Percentiles rank a stretch among this genome's conserved stretches.
phyloP scores from a whole-genome alignment of 1,140 invertebrate genomes.

The Ceratoteleas bidentatus region DNA sequence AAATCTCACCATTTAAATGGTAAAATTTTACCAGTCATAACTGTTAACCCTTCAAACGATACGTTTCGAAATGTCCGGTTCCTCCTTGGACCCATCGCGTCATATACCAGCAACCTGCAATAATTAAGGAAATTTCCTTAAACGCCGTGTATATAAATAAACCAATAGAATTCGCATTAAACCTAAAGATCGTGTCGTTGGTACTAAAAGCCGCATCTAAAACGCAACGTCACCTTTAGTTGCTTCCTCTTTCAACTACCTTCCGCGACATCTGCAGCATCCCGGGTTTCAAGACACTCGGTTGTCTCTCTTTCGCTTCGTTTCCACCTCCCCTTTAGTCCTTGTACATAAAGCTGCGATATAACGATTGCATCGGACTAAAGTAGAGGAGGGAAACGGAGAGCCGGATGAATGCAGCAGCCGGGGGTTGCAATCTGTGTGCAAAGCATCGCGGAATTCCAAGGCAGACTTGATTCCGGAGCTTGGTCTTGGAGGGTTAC shows the following conservation, averaged over 20 bases:
- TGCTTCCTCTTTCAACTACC: constrained; percentile 57
- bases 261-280: constrained; percentile 47
- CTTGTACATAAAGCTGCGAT: constrained; percentile 59
- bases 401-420: constrained; percentile 69
- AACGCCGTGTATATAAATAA: constrained; percentile 54
- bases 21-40: too few relatives aligned
- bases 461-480: constrained; percentile 58
- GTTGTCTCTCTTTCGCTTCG: constrained; percentile 16
- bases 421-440: constrained; percentile 74
- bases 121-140: constrained; percentile 41
- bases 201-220: constrained; percentile 33
- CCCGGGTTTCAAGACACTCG: constrained; percentile 59
- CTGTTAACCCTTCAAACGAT: too few relatives aligned
- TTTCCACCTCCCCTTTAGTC: constrained; percentile 4
- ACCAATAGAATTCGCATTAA: constrained; percentile 51
- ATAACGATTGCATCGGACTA: constrained; percentile 76
- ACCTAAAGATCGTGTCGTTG: constrained; percentile 34
- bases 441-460: constrained; percentile 71
- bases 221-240: constrained; percentile 41
- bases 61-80: too few relatives aligned
- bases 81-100: too few relatives aligned
- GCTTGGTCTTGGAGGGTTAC: constrained; percentile 64
- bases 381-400: constrained; percentile 50
- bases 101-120: background rate
- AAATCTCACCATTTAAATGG: too few relatives aligned